Conservation (phyloP, 2,888 invertebrate genomes). For the Timandra comae region DNA sequence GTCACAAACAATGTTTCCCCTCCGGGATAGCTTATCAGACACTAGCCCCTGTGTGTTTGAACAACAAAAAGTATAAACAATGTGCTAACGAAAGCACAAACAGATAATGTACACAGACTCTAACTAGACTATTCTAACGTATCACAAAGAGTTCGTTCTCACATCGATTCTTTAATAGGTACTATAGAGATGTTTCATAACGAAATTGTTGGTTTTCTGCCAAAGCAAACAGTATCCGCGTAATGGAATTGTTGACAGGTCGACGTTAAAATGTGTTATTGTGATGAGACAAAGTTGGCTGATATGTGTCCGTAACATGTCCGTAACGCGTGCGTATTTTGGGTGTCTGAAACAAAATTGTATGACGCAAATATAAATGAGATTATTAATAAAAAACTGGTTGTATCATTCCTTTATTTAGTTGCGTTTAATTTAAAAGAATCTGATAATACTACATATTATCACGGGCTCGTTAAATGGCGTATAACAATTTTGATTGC, state of each 20-base stretch:
- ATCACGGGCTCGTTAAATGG: too few relatives aligned
- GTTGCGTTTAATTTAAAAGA: too few relatives aligned
- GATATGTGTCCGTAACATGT: slow-evolving; percentile 2
- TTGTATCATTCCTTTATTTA: too few relatives aligned
- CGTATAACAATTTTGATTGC: too few relatives aligned
- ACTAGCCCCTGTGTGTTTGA: slow-evolving; percentile 46
- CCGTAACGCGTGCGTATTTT: slow-evolving; percentile 3
- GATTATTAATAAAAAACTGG: too few relatives aligned
- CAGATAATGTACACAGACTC: slow-evolving; percentile 33
- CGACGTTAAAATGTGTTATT: slow-evolving; percentile 24
- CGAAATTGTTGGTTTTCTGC: slow-evolving; percentile 36
- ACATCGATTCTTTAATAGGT: slow-evolving; percentile 12
- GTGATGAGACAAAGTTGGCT: slow-evolving; percentile 11
- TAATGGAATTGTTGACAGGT: slow-evolving; percentile 30
- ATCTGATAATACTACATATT: too few relatives aligned
- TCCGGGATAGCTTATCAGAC: slow-evolving; percentile 42
- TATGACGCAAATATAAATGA: too few relatives aligned
- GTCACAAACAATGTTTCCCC: slow-evolving; percentile 26
- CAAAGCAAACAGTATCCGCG: slow-evolving; percentile 30
- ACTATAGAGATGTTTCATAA: slow-evolving; percentile 14
- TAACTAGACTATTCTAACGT: slow-evolving; percentile 33
- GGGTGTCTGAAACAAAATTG: too few relatives aligned
- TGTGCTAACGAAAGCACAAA: slow-evolving; percentile 40
- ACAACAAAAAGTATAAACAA: slow-evolving; percentile 43
- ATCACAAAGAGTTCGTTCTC: slow-evolving; percentile 13